Evolutionary conservation across 1,140 invertebrate species (phyloP).

Genomic region (Cydia strobilella): DNA sequence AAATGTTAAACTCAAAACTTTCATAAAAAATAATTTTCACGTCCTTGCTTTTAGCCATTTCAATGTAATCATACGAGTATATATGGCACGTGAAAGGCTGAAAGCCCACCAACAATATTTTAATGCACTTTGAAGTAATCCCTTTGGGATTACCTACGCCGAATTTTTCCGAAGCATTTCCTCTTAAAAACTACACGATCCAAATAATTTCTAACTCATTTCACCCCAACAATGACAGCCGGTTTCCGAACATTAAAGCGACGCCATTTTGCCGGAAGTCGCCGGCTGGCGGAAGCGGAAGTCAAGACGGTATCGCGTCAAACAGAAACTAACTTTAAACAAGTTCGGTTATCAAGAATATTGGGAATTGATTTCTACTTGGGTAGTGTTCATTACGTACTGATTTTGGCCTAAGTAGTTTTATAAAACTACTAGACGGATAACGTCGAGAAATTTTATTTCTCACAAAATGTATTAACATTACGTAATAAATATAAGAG

Average conservation of each 20-base stretch:
- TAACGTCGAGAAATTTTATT: too few species aligned
- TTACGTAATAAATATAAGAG: too few species aligned
- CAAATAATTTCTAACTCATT: slow-evolving; percentile 30
- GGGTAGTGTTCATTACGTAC: neutral
- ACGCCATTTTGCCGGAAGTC: slow-evolving; percentile 30
- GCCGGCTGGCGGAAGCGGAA: slow-evolving; percentile 28
- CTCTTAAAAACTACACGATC: slow-evolving; percentile 17
- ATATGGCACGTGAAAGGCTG: too few species aligned
- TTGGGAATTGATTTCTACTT: slow-evolving; percentile 23
- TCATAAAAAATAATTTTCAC: too few species aligned
- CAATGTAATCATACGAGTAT: too few species aligned
- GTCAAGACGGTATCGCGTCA: slow-evolving; percentile 31
- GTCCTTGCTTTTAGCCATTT: too few species aligned
- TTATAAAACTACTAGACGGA: too few species aligned
- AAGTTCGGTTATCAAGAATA: slow-evolving; percentile 29
- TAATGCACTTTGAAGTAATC: neutral
- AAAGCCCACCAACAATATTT: neutral
- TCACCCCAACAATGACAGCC: slow-evolving; percentile 29
- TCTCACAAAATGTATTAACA: too few species aligned
- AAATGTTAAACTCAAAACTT: too few species aligned
- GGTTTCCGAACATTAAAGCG: slow-evolving; percentile 25
- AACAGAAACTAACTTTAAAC: slow-evolving; percentile 32
- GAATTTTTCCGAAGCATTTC: neutral
- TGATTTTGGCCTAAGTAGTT: neutral
- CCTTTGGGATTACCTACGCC: neutral